phyloP scores from a whole-genome alignment of 2,113 vertebrate species.

The Alethe diademata region DNA sequence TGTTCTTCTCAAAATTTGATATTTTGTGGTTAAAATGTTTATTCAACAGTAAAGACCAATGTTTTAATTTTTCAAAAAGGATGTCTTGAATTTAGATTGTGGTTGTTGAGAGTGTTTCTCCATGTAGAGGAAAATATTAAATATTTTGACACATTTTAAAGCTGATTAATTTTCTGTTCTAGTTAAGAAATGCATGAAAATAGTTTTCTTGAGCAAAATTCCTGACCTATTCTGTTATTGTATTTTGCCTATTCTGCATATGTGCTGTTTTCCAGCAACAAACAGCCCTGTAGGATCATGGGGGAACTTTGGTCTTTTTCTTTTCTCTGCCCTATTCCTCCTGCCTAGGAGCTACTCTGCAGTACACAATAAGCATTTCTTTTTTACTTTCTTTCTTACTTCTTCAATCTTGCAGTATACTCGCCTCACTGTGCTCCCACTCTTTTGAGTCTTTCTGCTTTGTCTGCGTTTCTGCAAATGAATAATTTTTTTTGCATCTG shows the following conservation, averaged over 20 bases:
- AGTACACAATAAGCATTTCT: neutral
- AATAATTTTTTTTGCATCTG: constrained; percentile 7
- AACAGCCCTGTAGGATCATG: neutral
- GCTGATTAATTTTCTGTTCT: neutral
- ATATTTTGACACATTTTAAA: neutral
- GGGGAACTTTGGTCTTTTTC: neutral
- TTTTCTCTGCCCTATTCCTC: neutral
- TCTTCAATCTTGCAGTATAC: neutral
- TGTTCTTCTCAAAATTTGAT: neutral
- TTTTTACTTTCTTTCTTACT: neutral
- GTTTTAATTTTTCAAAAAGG: neutral
- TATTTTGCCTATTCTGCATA: neutral
- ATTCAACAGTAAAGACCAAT: neutral
- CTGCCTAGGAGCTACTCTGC: neutral
- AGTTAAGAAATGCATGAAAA: neutral
- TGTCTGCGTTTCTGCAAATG: constrained; percentile 2
- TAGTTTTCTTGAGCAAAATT: neutral
- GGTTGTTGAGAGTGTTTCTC: neutral
- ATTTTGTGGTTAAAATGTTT: neutral
- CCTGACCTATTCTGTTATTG: neutral
- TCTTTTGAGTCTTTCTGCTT: constrained; percentile 27
- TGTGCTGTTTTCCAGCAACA: neutral
- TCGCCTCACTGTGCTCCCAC: neutral
- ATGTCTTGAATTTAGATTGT: neutral
- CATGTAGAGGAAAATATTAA: neutral